Base-by-base conservation (phyloP, 2,888 invertebrate genomes). In the Cabera pusaria region DNA sequence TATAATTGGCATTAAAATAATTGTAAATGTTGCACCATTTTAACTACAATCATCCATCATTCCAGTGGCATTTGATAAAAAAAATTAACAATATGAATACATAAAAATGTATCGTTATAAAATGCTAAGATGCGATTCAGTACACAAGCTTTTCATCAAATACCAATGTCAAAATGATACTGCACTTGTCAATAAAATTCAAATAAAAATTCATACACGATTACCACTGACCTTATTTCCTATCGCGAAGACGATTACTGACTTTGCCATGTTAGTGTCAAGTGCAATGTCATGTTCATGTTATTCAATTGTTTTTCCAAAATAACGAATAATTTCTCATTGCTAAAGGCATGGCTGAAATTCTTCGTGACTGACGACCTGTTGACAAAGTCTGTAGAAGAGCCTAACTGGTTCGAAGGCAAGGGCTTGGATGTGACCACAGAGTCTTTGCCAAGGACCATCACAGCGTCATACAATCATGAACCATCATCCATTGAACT, bases 311-410 rank as follows among this genome's bases (percentile, higher is more conserved):
- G 52, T 46, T 47, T 45, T 50, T 54, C 57, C 67, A 17, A 69
- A 73, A 54, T 22, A 59, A 56, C 67, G 41, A 27, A 44, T 38
- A 64, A 71, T 77, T 81, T 86, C 64, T 80, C 71, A 64, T 83
- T 82, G 74, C 80, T 79, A 70, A 88, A 90, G 90, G 90, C 89
- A 64, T 89, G 90, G 89, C 89, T 88, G 88, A 90, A 90, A 75
- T 88, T 89, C 89, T 89, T 79, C 90, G 84, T 88, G 70, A 89
- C 89, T 72, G 90, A 90, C 71, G 75, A 80, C 64, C 80, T 77
- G 68, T 77, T 87, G 72, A 78, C 81, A 76, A 84, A 89, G 69
- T 79, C 79, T 65, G 65, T 85, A 61, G 82, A 85, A 68, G 87
- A 85, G 73, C 84, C 88, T 59, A 71, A 78, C 59, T 86, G 89